These are phyloP conservation scores for Pterocles gutturalis DNA, from an alignment of 2,113 vertebrate genomes.

Conservation along the genomic window DNA sequence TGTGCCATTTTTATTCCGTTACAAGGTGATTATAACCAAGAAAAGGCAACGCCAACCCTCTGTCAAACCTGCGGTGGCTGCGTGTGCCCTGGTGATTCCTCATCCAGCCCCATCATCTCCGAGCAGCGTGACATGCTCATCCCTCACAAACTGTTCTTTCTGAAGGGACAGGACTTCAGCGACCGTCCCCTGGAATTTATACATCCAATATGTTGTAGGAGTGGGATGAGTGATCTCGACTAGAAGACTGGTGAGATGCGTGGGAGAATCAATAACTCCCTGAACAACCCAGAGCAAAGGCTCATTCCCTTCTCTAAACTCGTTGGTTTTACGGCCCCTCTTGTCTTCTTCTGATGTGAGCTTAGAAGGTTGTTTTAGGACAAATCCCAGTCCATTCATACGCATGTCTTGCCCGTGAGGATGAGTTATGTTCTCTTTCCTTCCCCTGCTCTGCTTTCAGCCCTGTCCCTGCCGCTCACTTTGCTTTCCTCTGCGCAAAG, in stretches of 20 bases:
- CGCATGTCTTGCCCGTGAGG: accelerated
- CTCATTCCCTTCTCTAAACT: neutral
- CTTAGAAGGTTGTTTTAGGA: neutral
- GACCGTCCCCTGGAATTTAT: neutral
- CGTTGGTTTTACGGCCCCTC: neutral
- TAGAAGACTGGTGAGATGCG: neutral
- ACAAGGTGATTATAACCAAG: accelerated
- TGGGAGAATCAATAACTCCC: slow-evolving; percentile 4
- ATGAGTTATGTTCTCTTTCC: neutral
- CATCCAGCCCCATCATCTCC: neutral
- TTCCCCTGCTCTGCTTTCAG: neutral
- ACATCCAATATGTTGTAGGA: neutral
- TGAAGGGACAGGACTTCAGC: neutral
- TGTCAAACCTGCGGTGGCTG: neutral
- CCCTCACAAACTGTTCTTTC: neutral
- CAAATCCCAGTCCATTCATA: neutral
- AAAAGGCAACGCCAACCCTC: neutral
- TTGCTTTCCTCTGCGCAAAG: neutral
- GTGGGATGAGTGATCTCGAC: neutral
- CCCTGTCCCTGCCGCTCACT: neutral
- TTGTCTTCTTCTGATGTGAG: accelerated
- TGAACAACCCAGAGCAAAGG: neutral
- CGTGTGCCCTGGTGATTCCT: neutral
- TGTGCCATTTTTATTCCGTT: neutral
- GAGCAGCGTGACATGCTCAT: neutral